Base-by-base conservation (phyloP, 2,113 vertebrate species). In the Periophthalmus modestus region DNA sequence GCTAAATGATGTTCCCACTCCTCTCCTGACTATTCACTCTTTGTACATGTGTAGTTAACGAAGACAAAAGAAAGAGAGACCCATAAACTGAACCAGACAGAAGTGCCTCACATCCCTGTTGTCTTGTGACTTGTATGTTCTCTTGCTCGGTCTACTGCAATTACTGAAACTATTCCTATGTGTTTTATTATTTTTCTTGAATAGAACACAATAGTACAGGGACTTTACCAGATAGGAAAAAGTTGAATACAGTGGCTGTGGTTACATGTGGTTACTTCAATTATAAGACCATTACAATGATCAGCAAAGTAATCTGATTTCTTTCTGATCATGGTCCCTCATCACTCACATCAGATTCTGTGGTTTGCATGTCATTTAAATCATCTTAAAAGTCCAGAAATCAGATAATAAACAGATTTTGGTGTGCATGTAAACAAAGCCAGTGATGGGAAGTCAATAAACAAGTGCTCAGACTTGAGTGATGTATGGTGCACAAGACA, bases 51-150 rank as follows among this genome's bases (percentile, higher is more conserved):
- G 66, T 54, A 83, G 76, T 87, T 85, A 84, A 87, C 77, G 68
- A 55, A 79, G 68, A 89, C 82, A 88, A 83, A 87, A 81, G 84
- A 78, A 80, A 79, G 2, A 76, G 74, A 67, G 66, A 18, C 72
- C 77, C 59, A 74, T 85, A 86, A 89, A 80, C 76, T 75, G 34
- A 13, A 16, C 73, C 59, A 69, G 75, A 77, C 73, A 81, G 72
- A 81, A 76, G 79, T 46, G 73, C 9, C 85, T 89, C 87, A 86
- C 69, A 54, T 59, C 72, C 62, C 59, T 21, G 68, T 80, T 79
- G 87, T 76, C 83, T 78, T 36, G 67, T 66, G 75, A 78, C 73
- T 80, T 69, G 77, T 65, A 88, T 81, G 80, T 81, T 76, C 79
- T 82, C 50, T 61, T 69, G 73, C 47, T 68, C 15, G 55, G 75